phyloP scores from a whole-genome alignment of 2,113 vertebrate genomes.

The Myrmecobius fasciatus region DNA sequence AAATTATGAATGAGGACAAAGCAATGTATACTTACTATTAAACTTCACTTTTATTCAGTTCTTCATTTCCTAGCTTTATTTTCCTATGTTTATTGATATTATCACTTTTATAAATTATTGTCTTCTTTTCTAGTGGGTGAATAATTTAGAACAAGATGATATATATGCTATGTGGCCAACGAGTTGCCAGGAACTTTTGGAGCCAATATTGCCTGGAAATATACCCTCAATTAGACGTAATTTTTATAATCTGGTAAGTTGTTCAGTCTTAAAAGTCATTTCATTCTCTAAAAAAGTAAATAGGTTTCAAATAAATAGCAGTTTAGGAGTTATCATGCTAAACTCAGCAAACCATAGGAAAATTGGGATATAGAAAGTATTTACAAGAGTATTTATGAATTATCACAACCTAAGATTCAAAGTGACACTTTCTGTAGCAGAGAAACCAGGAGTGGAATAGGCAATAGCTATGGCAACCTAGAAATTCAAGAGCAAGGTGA shows the following conservation, averaged over 20 bases:
- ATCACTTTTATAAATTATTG: conserved; percentile 50
- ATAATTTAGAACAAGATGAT: conserved; percentile 93
- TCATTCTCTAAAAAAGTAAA: background rate
- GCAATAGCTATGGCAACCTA: background rate
- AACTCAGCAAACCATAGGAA: background rate
- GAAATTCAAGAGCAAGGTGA: background rate
- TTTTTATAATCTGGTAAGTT: conserved; percentile 95
- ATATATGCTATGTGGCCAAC: conserved; percentile 91
- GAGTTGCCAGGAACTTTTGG: conserved; percentile 91
- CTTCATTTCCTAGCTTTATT: background rate
- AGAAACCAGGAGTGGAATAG: background rate
- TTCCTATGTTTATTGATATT: background rate
- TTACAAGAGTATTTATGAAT: background rate
- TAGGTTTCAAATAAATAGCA: background rate
- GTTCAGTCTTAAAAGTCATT: conserved; percentile 18
- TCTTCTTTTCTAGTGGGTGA: conserved; percentile 91
- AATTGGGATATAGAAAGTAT: background rate
- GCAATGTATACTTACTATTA: background rate
- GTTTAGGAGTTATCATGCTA: background rate
- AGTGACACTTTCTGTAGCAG: background rate
- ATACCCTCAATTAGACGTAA: conserved; percentile 93
- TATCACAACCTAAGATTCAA: background rate
- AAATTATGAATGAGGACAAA: background rate
- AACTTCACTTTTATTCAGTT: background rate
- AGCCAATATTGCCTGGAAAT: conserved; percentile 90